Evolutionary conservation across 2,113 vertebrate species (phyloP), one percentile per base, ranked within the genome.

Genomic region (Ictalurus furcatus): DNA sequence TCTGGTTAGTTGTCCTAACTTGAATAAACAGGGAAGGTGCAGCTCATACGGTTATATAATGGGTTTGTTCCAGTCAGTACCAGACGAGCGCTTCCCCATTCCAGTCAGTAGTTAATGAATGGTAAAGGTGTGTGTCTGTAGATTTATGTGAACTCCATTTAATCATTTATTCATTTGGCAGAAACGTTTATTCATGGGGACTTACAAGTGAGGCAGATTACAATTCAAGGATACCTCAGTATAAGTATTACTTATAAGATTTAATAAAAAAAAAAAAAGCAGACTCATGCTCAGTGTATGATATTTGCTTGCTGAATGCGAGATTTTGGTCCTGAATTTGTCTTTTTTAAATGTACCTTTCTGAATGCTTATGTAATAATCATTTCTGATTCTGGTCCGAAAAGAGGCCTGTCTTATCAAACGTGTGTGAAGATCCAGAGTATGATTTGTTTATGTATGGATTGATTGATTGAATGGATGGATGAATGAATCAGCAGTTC

Each of bases 1-100:
- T 73, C 82, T 84, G 76, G n/a, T 25, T 85, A 37, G 84, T 2
- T 88, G 88, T 86, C 69, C 58, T 58, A 89, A 88, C 83, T 88
- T 90, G 91, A 85, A 25, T 23, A 48, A 81, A 76, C 8, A 71
- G n/a, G 86, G 37, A 84, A 86, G 83, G 69, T 81, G 73, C 69
- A 89, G 82, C 81, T 90, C 73, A 74, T 86, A 56, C 17, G 19
- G 34, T 84, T 63, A 78, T n/a, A 30, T 86, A 92, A 89, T 88
- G 48, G 40, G 11, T 85, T 84, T 89, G 40, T 52, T 85, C 78
- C 52, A 85, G 30, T 89, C 84, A 87, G 48, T 84, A 56, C 11
- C 11, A 40, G 67, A 73, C 19, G 2, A 34, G 74, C 80, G 86
- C 65, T 88, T 84, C 89, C 88, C 82, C 58, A 87, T 90, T 90